Evolutionary conservation across 2,797 vertebrate genomes (phyloP), one percentile per base, ranked within the genome.

Genomic region (Sarcoramphus papa): DNA sequence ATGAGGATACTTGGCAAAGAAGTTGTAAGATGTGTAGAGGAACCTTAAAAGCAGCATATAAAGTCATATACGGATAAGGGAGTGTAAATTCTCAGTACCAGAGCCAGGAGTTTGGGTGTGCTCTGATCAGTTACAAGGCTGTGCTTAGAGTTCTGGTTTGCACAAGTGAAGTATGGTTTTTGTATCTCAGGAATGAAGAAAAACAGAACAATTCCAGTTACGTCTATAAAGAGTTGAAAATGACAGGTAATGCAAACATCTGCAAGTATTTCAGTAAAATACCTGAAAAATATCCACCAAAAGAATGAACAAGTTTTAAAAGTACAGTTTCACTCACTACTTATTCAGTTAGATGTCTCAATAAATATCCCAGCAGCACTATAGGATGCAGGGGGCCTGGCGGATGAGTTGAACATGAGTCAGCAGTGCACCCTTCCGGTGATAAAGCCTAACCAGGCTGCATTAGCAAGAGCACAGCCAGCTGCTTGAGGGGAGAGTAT

Each of bases 21-120:
- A 65, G 12, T 22, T 50, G 51, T 16, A 67, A 48, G 22, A 41
- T 3, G 2, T 6, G 20, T 25, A 48, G 15, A 86, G 22, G 20
- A 62, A 63, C 25, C 60, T 67, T 8, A 47, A 21, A 10, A 81
- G 53, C 35, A 10, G 18, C 0, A 0, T 40, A 51, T 10, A 21
- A 78, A 69, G 65, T 20, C 4, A 0, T 0, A 0, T 4, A 30
- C 1, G 1, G 12, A 25, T 23, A 53, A 33, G 17, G 21, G 9
- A 51, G 4, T 9, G 28, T 4, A 41, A 95, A 63, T 8, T 53
- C 54, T 69, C 27, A n/a, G 57, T 30, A 25, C 12, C 50, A 62
- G 48, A 74, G 53, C 10, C 64, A 27, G 33, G 7, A 77, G 19
- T 9, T 30, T 17, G 27, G 17, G 30, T 30, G 27, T 48, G 63